Conservation (phyloP, 2,113 vertebrate genomes). For the Athene cunicularia region DNA sequence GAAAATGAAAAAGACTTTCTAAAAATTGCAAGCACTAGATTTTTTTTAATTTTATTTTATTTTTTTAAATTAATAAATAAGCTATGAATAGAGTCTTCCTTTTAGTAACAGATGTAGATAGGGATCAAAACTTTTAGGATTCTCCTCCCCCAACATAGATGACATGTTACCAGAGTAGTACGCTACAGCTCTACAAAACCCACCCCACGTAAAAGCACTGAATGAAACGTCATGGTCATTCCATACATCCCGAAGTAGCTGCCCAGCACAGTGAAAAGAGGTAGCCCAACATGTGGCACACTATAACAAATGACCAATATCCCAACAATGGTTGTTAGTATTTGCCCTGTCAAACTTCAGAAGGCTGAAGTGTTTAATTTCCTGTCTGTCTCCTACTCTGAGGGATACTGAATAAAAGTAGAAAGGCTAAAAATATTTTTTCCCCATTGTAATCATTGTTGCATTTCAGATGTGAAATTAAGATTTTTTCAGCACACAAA, state of each 20-base stretch:
- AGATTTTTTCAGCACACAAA: not conserved
- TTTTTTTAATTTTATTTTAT: not conserved
- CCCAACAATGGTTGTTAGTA: not conserved
- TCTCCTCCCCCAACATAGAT: not conserved
- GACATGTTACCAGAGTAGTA: not conserved
- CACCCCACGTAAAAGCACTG: not conserved
- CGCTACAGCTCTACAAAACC: not conserved
- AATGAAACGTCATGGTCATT: not conserved
- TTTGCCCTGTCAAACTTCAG: not conserved
- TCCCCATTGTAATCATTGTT: not conserved
- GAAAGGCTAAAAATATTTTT: not conserved
- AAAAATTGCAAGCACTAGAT: not conserved
- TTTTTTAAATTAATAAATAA: not conserved
- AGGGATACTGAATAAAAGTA: not conserved
- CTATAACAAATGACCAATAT: not conserved
- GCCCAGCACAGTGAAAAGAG: not conserved
- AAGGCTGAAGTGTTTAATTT: not conserved
- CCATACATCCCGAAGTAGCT: not conserved
- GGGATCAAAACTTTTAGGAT: not conserved
- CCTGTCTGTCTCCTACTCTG: not conserved
- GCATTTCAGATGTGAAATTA: not conserved
- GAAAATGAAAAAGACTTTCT: constrained; percentile 44
- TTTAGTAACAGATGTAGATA: not conserved
- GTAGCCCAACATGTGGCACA: rapidly evolving
- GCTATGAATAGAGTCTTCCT: not conserved